Base-by-base conservation (phyloP, 2,113 vertebrate species). In the Perca schrenkii region DNA sequence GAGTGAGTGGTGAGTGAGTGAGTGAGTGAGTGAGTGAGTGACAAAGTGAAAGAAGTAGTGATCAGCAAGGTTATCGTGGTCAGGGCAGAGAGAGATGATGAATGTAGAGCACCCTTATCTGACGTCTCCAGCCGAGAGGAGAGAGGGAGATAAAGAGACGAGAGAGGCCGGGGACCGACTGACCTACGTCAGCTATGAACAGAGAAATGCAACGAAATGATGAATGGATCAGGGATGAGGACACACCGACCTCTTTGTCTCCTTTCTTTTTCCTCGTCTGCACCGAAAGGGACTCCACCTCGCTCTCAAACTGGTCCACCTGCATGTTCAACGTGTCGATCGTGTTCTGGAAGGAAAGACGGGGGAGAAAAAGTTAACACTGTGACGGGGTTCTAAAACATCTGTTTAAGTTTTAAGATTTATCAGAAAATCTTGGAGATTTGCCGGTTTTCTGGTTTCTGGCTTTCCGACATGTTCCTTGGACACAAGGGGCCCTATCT, bases 241-340 rank as follows among this genome's bases (percentile, higher is more conserved):
- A 60, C 34, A 28, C 4, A 89, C 91, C 80, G 46, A 98, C 97
- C 94, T 98, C 97, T 81, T 98, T 98, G 86, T 98, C 97, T 2
- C 97, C 97, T 85, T 98, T 98, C 87, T 98, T 98, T 84, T 98
- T 98, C 3, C 95, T 95, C 0, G 97, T 97, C 84, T 97, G 97
- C 73, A 97, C 97, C 0, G 97, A 98, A 14, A 98, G 95, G 0
- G 96, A 97, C 90, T 98, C 97, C 90, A 97, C 96, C 46, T 98
- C 97, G 2, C 97, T 98, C 93, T 98, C 97, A 14, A 97, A 98
- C 94, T 97, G 97, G 93, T 98, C 97, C 95, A 98, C 97, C 93
- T 98, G 97, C 97, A 98, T 98, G 95, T 98, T 98, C 52, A 98
- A 84, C 0, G 95, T 96, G 95, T 98, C 96, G 49, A 98, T 98